Base-by-base conservation (phyloP, 2,888 invertebrate species). In the Torymus aiolomorphi region DNA sequence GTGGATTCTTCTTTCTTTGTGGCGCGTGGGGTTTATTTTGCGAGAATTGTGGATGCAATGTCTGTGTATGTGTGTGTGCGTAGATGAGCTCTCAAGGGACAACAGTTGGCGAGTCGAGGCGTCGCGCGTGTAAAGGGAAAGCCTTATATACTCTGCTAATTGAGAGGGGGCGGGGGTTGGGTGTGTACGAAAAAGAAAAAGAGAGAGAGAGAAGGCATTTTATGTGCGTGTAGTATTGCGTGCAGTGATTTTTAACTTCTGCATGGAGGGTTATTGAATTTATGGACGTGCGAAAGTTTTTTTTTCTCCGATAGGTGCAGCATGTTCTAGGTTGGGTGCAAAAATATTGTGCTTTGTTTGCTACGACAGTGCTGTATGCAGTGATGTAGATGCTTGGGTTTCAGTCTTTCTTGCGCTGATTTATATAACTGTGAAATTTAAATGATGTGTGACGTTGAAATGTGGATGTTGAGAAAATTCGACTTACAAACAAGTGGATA, bases 31-130 rank as follows among this genome's bases (percentile, higher is more conserved):
- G 49, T 70, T 49, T 49, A 42, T 42, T 42, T 42, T 42, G 42
- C 49, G 5, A 13, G 42, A 31, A 16, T 61, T 61, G 24, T 61
- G 12, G 3, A 16, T 59, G 24, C 24, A 24, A 2, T 13, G 20
- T 24, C 20, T 20, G 2, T 20, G 12, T 51, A 14, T 42, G 13
- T n/a, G 42, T n/a, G 8, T 49, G 8, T 8, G n/a, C 2, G 51
- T 24, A 66, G 31, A 16, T 51, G 16, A 57, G 13, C 20, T 24
- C 80, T 66, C 80, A 2, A 14, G 80, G 76, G 80, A 80, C 13
- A 66, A 76, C 80, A 80, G 80, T 80, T 79, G 79, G 78, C 71
- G 5, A 14, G 20, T 20, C 20, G 20, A 20, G 24, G 8, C 42
- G 42, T 59, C 56, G 61, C 56, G 73, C 62, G 8, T 42, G 42